Conservation (phyloP, 2,888 invertebrate genomes). For the Oxytorus armatus region DNA sequence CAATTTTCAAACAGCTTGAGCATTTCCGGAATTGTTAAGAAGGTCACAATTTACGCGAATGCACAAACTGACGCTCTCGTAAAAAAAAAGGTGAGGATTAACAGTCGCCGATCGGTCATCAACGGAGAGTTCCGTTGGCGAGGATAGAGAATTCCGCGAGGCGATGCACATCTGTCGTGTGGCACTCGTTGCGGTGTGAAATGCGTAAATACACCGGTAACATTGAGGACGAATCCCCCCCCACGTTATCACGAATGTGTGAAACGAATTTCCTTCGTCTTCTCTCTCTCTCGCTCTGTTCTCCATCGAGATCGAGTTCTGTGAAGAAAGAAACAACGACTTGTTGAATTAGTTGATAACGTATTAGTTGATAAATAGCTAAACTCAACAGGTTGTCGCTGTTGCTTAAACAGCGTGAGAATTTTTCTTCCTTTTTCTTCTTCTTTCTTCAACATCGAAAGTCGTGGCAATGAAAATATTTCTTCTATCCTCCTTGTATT, state of each 20-base stretch:
- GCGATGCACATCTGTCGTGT: conserved; percentile 74
- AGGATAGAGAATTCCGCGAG: conserved; percentile 56
- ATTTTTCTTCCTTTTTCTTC: conserved; percentile 30
- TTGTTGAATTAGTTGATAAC: neutral
- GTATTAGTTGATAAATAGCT: conserved; percentile 37
- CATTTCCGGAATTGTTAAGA: conserved; percentile 62
- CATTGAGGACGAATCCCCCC: conserved; percentile 21
- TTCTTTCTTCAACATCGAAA: conserved; percentile 37
- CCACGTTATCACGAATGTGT: conserved; percentile 72
- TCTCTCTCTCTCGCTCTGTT: too few species aligned
- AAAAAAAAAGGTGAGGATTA: conserved; percentile 69
- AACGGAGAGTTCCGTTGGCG: conserved; percentile 66
- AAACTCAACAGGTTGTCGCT: conserved; percentile 32
- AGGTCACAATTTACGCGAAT: conserved; percentile 59
- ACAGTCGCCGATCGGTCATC: conserved; percentile 74
- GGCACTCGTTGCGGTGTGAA: conserved; percentile 82
- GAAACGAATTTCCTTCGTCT: conserved; percentile 69
- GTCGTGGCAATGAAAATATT: conserved; percentile 70
- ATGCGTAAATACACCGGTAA: conserved; percentile 78
- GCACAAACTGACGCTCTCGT: conserved; percentile 54
- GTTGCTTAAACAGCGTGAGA: conserved; percentile 33
- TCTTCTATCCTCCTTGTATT: conserved; percentile 60
- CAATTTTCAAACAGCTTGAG: conserved; percentile 2
- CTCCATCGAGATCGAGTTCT: conserved; percentile 60
- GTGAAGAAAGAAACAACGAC: conserved; percentile 5